These are phyloP conservation scores for Pristionchus exspectatus DNA, from an alignment of 2,888 invertebrate species.

Conservation along the genomic window DNA sequence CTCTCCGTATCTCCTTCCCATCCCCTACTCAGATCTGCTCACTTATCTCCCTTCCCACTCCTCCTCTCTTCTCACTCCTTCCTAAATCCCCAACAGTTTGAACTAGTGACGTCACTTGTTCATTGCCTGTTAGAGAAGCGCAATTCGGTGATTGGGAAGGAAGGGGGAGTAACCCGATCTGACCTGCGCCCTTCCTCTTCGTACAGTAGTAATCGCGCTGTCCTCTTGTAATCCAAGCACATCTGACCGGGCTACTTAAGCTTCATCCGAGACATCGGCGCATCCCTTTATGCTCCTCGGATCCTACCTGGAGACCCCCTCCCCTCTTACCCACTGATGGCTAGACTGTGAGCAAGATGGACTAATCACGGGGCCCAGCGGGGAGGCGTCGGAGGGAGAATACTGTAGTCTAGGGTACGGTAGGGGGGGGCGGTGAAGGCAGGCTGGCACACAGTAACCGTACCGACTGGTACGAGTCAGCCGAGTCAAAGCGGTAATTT, in stretches of 20 bases:
- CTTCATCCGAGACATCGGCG: slow-evolving; percentile 26
- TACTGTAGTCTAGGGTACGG: slow-evolving; percentile 36
- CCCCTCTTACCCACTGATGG: background rate
- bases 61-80: background rate
- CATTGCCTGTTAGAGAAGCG: background rate
- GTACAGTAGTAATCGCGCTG: slow-evolving; percentile 9
- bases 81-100: background rate
- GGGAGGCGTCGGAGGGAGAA: background rate
- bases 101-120: slow-evolving; percentile 28
- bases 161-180: background rate
- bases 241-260: slow-evolving; percentile 34
- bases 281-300: slow-evolving; percentile 20
- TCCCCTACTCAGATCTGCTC: too few species aligned
- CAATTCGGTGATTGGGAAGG: background rate
- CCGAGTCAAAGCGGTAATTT: slow-evolving; percentile 25
- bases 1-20: slow-evolving; percentile 10
- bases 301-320: background rate
- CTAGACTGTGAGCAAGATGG: background rate
- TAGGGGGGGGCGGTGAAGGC: background rate
- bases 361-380: background rate
- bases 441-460: background rate
- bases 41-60: too few species aligned
- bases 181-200: background rate
- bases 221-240: slow-evolving; percentile 34
- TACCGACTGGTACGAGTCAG: slow-evolving; percentile 34